phyloP scores from a whole-genome alignment of 1,140 invertebrate genomes.

The Berghia stephanieae region DNA sequence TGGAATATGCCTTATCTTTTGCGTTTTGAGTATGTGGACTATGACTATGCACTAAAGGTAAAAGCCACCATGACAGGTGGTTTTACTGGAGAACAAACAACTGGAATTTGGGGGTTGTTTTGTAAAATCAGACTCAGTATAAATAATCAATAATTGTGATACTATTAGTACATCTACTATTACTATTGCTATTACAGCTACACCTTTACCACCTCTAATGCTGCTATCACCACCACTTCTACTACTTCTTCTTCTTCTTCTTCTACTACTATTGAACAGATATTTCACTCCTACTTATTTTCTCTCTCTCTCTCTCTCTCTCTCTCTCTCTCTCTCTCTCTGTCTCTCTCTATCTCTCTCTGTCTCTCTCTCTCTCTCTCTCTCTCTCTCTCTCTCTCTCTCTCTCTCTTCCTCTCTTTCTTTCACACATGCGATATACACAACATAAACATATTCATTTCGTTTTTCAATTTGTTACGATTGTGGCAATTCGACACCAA shows the following conservation, averaged over 20 bases:
- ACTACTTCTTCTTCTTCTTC: neutral
- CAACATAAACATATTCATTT: too few relatives aligned
- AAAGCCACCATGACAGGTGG: neutral
- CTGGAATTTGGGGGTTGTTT: too few relatives aligned
- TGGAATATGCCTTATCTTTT: too few relatives aligned
- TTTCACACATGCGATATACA: too few relatives aligned
- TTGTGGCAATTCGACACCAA: too few relatives aligned
- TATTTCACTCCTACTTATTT: constrained; percentile 13
- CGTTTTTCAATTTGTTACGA: too few relatives aligned
- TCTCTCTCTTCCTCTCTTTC: constrained; percentile 7
- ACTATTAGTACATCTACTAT: neutral
- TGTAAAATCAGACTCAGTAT: too few relatives aligned
- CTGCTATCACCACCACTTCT: neutral
- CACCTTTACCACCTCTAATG: neutral
- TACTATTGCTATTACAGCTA: neutral
- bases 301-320: neutral
- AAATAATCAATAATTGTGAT: too few relatives aligned
- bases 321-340: neutral
- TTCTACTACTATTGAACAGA: constrained; percentile 1
- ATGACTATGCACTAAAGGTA: neutral
- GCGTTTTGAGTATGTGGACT: neutral
- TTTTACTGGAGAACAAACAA: neutral
- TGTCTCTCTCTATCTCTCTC: neutral
- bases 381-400: neutral
- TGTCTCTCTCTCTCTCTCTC: neutral